phyloP scores from a whole-genome alignment of 2,113 vertebrate species.

The Pterocles orientalis region DNA sequence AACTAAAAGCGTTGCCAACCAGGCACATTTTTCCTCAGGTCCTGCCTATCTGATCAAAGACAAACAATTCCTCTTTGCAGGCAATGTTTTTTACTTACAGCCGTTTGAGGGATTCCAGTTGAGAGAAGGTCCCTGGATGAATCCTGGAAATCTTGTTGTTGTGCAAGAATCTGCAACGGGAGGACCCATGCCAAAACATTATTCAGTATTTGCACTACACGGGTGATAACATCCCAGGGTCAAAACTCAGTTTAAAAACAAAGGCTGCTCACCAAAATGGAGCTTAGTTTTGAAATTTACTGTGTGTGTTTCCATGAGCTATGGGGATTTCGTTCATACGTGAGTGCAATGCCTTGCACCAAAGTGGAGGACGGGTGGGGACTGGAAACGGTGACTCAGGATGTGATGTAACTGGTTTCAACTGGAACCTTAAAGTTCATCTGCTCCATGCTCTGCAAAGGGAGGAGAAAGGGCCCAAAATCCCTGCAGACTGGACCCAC shows the following conservation, averaged over 20 bases:
- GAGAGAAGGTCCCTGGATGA: conserved; percentile 85
- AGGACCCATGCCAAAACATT: neutral
- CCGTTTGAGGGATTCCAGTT: conserved; percentile 87
- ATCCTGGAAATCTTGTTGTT: conserved; percentile 92
- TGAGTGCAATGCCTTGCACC: neutral
- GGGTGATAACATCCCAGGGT: neutral
- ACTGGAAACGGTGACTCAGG: conserved; percentile 38
- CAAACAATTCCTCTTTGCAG: conserved; percentile 26
- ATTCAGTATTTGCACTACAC: neutral
- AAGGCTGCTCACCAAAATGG: neutral
- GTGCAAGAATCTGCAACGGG: conserved; percentile 86
- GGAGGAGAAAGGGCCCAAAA: conserved; percentile 1
- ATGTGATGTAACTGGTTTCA: conserved; percentile 21
- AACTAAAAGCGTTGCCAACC: conserved; percentile 8
- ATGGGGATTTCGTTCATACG: neutral
- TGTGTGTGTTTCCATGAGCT: neutral
- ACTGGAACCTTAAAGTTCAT: neutral
- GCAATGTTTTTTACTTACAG: conserved; percentile 81
- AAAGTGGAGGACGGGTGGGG: neutral
- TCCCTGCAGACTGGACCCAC: neutral
- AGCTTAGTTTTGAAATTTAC: neutral
- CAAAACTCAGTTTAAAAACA: neutral
- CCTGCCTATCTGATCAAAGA: conserved; percentile 7
- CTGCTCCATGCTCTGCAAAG: neutral
- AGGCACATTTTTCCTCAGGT: neutral